phyloP scores from a whole-genome alignment of 2,113 vertebrate genomes.

The Myrmecophaga tridactyla region DNA sequence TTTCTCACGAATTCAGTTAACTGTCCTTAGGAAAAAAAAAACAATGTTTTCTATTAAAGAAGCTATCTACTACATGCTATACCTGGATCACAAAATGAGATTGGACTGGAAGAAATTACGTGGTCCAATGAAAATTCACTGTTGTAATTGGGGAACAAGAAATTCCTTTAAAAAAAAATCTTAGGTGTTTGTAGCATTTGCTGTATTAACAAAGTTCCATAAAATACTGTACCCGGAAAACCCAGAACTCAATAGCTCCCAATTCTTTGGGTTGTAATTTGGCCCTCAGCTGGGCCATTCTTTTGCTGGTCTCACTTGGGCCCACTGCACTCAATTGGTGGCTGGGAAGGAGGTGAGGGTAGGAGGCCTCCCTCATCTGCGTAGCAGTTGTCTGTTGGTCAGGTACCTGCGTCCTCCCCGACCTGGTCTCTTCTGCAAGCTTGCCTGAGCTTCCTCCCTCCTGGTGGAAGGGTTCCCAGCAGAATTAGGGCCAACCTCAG shows the following conservation, averaged over 20 bases:
- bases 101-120: background rate
- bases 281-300: too few species aligned
- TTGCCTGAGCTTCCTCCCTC: background rate
- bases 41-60: background rate
- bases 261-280: background rate
- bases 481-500: background rate
- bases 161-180: background rate
- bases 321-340: background rate
- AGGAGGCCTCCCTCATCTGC: background rate
- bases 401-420: background rate
- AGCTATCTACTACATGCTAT: background rate
- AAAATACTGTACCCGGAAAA: background rate
- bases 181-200: background rate
- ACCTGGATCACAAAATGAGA: background rate
- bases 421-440: background rate
- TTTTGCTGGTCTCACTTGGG: too few species aligned
- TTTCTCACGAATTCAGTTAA: background rate
- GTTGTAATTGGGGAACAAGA: background rate
- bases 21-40: background rate
- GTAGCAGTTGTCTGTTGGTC: rapidly evolving
- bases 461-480: background rate
- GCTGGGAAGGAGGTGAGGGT: background rate
- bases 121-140: background rate
- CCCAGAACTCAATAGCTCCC: background rate
- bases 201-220: background rate